Evolutionary conservation across 2,113 vertebrate species (phyloP).

Genomic region (Tamias sibiricus): DNA sequence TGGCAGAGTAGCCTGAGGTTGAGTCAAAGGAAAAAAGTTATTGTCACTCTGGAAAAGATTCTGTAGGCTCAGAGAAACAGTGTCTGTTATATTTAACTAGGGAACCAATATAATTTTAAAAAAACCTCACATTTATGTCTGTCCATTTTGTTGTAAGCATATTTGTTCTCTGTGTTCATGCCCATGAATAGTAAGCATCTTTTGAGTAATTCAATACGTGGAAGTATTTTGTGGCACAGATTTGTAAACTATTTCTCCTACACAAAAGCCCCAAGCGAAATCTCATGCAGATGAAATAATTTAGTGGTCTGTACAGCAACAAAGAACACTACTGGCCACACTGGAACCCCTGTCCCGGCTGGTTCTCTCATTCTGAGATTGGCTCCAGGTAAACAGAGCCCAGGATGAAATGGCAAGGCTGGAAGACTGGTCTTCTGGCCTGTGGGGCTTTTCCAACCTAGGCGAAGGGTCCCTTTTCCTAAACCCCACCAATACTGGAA

Average conservation of each 20-base stretch:
- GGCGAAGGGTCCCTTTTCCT: neutral
- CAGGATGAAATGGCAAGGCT: neutral
- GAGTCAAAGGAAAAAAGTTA: constrained; percentile 8
- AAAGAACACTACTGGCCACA: neutral
- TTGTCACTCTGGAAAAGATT: constrained; percentile 40
- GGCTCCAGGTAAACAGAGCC: neutral
- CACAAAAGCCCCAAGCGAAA: neutral
- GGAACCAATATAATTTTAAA: neutral
- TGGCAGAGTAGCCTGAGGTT: neutral
- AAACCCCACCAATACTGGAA: neutral
- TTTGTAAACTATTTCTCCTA: neutral
- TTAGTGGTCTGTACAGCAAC: no score
- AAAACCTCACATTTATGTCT: constrained; percentile 32
- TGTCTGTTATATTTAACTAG: neutral
- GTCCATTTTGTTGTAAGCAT: neutral
- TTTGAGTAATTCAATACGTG: neutral
- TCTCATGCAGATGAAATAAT: neutral
- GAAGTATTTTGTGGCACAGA: neutral
- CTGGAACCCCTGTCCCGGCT: rapidly evolving
- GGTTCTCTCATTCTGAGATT: neutral
- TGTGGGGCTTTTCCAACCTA: neutral
- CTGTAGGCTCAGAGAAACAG: neutral
- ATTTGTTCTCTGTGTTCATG: neutral
- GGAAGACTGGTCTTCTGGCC: neutral
- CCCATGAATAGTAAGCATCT: neutral